Percentiles rank a stretch among this genome's conserved stretches.
Conservation (phyloP, 2,113 vertebrate genomes). For the Hemicordylus capensis region DNA sequence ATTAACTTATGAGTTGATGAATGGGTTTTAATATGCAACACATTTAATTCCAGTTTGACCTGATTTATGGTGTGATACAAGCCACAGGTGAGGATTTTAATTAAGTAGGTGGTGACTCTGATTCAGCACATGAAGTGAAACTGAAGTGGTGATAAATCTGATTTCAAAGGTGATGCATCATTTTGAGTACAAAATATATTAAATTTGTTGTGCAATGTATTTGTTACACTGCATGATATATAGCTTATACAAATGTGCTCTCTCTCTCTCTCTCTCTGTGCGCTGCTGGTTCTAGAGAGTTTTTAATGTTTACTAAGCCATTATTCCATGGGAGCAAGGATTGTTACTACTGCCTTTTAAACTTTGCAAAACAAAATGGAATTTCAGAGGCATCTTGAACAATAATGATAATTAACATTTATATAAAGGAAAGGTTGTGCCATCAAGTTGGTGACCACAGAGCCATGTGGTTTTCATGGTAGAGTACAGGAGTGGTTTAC, state of each 20-base stretch:
- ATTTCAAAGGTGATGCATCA: constrained; percentile 63
- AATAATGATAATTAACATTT: not conserved
- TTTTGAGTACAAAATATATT: constrained; percentile 50
- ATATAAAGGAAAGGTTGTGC: no score
- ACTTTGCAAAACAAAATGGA: constrained; percentile 8
- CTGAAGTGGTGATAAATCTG: constrained; percentile 58
- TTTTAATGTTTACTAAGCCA: not conserved
- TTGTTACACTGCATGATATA: constrained; percentile 14
- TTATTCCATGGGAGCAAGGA: constrained; percentile 1
- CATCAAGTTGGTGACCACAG: no score
- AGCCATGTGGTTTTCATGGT: no score
- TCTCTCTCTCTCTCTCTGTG: fast-evolving
- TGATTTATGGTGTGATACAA: constrained; percentile 68
- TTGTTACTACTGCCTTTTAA: not conserved
- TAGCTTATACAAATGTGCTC: not conserved
- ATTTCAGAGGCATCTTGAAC: not conserved
- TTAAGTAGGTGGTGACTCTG: constrained; percentile 69
- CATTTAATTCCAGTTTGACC: constrained; percentile 67
- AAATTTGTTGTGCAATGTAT: constrained; percentile 31
- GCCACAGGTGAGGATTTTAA: constrained; percentile 68
- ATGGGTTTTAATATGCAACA: constrained; percentile 66
- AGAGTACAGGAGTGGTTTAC: no score
- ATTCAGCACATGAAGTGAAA: constrained; percentile 60
- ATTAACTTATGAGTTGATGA: constrained; percentile 67
- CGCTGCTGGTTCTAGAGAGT: not conserved